phyloP scores from a whole-genome alignment of 2,888 invertebrate genomes.

The Macrostomum cliftonense region DNA sequence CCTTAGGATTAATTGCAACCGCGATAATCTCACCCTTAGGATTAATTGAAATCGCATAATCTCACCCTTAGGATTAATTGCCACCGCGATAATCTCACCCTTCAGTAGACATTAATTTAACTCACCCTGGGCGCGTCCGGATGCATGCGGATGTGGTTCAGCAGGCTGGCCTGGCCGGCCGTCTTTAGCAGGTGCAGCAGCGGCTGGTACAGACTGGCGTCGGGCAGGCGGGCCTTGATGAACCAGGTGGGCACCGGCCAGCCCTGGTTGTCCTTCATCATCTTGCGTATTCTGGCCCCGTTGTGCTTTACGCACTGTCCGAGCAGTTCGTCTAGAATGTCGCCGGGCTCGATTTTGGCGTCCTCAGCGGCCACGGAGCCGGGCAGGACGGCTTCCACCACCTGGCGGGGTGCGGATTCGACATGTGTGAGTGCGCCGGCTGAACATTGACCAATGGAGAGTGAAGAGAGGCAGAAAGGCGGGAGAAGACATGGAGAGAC shows the following conservation, averaged over 20 bases:
- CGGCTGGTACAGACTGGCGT: not conserved
- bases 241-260: not conserved
- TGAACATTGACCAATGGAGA: no score
- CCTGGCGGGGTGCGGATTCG: slow-evolving; percentile 13
- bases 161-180: not conserved
- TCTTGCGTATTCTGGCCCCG: not conserved
- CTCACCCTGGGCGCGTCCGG: not conserved
- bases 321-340: slow-evolving; percentile 48
- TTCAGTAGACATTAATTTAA: no score
- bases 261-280: not conserved
- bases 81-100: no score
- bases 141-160: not conserved
- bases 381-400: slow-evolving; percentile 44
- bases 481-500: no score
- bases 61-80: no score
- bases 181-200: not conserved
- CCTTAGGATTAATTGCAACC: no score
- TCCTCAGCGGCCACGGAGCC: slow-evolving; percentile 49
- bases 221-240: not conserved
- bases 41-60: no score
- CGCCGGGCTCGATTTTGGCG: slow-evolving; percentile 47
- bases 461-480: no score
- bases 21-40: no score
- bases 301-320: slow-evolving; percentile 20
- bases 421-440: no score